phyloP scores from a whole-genome alignment of 2,113 vertebrate species.

The Pedionomus torquatus region DNA sequence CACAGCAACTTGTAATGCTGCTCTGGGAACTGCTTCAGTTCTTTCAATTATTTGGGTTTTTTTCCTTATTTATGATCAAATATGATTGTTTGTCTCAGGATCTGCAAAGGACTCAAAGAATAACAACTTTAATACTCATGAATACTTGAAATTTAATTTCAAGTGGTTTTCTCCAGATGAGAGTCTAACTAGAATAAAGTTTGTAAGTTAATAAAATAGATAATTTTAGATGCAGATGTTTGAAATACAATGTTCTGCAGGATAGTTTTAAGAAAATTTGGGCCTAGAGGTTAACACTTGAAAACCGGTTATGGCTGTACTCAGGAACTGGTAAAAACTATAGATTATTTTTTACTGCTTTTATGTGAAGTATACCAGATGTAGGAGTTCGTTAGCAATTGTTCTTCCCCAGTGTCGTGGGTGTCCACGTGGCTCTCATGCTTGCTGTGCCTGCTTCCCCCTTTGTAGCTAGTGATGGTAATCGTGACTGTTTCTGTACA shows the following conservation, averaged over 20 bases:
- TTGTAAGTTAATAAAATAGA: not conserved
- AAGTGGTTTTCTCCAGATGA: conserved; percentile 16
- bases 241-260: not conserved
- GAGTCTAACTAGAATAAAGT: conserved; percentile 19
- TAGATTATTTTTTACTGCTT: not conserved
- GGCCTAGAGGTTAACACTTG: not conserved
- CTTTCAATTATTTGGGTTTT: too few species aligned
- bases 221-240: not conserved
- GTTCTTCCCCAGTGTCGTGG: accelerated
- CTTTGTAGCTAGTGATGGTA: not conserved
- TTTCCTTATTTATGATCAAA: not conserved
- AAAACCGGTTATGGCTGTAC: not conserved
- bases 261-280: not conserved
- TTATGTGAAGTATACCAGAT: not conserved
- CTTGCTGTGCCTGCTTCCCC: accelerated
- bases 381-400: not conserved
- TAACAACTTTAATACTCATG: not conserved
- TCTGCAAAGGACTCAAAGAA: not conserved
- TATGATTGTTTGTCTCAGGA: not conserved
- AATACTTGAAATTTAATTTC: conserved; percentile 39
- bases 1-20: not conserved
- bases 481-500: not conserved
- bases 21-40: not conserved
- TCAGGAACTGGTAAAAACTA: conserved; percentile 43
- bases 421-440: accelerated